Evolutionary conservation across 2,888 invertebrate species (phyloP).

Genomic region (Lepidochrysops patricia): DNA sequence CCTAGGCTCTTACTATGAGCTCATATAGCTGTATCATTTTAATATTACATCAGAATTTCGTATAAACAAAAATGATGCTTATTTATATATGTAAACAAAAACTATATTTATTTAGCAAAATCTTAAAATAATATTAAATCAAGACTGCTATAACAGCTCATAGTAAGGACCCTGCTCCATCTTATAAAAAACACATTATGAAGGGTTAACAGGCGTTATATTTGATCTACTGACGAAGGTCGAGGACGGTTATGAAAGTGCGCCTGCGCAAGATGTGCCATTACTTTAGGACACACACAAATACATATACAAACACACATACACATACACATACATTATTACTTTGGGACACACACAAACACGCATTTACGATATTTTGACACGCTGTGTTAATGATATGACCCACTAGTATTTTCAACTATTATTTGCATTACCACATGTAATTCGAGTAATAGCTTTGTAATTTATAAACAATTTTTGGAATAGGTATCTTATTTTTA

Average conservation of each 20-base stretch:
- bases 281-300: neutral
- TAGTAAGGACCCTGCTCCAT: too few species aligned
- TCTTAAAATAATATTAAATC: too few species aligned
- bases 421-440: neutral
- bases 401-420: constrained; percentile 3
- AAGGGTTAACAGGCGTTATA: neutral
- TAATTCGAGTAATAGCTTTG: neutral
- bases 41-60: too few species aligned
- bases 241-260: neutral
- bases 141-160: too few species aligned
- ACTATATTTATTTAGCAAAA: too few species aligned
- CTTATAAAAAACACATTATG: too few species aligned
- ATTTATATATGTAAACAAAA: too few species aligned
- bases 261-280: neutral
- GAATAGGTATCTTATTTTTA: neutral
- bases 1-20: too few species aligned
- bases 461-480: neutral
- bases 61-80: too few species aligned
- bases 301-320: too few species aligned
- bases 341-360: neutral
- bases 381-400: neutral
- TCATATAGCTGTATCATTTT: too few species aligned
- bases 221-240: neutral
- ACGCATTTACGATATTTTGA: neutral
- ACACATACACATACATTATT: too few species aligned